phyloP scores from a whole-genome alignment of 2,888 invertebrate genomes.

The Thecophora atra region DNA sequence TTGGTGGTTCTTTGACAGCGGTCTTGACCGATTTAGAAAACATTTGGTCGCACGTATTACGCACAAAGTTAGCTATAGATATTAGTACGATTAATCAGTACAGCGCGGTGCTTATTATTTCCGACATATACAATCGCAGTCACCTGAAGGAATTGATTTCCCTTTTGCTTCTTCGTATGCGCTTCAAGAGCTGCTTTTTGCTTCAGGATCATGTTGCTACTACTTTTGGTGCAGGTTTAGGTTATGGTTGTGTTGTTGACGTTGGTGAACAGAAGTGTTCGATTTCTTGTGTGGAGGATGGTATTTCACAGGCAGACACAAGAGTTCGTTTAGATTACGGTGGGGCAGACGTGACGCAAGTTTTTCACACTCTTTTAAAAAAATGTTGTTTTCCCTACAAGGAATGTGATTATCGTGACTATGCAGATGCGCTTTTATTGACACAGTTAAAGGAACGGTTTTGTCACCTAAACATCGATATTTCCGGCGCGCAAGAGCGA shows the following conservation, averaged over 20 bases:
- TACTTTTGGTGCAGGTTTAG: slow-evolving; percentile 83
- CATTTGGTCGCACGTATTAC: slow-evolving; percentile 87
- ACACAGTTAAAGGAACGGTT: slow-evolving; percentile 87
- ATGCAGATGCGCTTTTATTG: slow-evolving; percentile 81
- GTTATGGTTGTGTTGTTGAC: slow-evolving; percentile 93
- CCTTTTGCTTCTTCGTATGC: slow-evolving; percentile 80
- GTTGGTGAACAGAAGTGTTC: slow-evolving; percentile 96
- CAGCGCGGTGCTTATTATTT: slow-evolving; percentile 86
- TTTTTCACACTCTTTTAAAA: slow-evolving; percentile 86
- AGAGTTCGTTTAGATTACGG: slow-evolving; percentile 87
- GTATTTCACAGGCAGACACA: slow-evolving; percentile 89
- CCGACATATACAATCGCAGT: slow-evolving; percentile 87
- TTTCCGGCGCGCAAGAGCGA: slow-evolving; percentile 88
- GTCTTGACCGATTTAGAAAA: slow-evolving; percentile 85
- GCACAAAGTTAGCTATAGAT: slow-evolving; percentile 79
- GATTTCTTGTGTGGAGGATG: slow-evolving; percentile 96
- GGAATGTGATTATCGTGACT: slow-evolving; percentile 76
- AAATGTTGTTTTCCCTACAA: slow-evolving; percentile 92
- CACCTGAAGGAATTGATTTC: slow-evolving; percentile 87
- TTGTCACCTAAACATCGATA: slow-evolving; percentile 90
- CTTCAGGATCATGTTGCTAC: slow-evolving; percentile 82
- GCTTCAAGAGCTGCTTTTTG: slow-evolving; percentile 79
- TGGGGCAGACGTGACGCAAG: slow-evolving; percentile 90
- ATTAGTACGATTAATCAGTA: slow-evolving; percentile 77
- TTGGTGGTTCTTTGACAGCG: slow-evolving; percentile 86